Base-by-base conservation (phyloP, 1,140 invertebrate species). In the Cotesia glomerata region DNA sequence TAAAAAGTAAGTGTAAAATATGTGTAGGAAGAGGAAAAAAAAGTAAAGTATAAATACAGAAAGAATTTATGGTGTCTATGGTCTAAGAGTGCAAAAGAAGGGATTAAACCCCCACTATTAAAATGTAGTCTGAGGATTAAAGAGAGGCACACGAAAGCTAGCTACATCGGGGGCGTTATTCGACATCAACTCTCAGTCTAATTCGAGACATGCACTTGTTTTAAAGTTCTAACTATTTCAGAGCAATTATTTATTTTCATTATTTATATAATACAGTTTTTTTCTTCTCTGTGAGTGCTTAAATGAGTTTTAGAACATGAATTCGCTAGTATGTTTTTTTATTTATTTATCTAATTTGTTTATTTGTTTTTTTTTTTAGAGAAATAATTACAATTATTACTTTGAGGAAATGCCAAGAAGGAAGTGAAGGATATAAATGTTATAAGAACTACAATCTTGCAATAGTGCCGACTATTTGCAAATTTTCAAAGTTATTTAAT, bases 81-180 rank as follows among this genome's bases (percentile, higher is more conserved):
- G 54, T 54, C 9, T 69, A 34, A 76, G 75, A 80, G 77, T 78
- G 81, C 80, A 78, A 84, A 86, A 84, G 83, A 85, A 85, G 84
- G 82, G 82, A 85, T 84, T 72, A 74, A 82, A 74, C 82, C 83
- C 84, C 85, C 84, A 85, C 84, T 85, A 85, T 84, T 84, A 81
- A 84, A 85, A 82, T 45, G 39, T 45, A 11, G 70, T 77, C 64
- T 78, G 71, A 69, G 59, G 58, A 71, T 61, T 66, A 58, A 71
- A 67, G 65, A 34, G 71, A 45, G 75, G 79, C 77, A 80, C 78
- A 81, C 82, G 78, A 83, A 85, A 84, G 81, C 82, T 76, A 82
- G 82, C 77, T 79, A 79, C 81, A 81, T 83, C 72, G 84, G 84
- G 84, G 84, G 85, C 84, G 84, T 85, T 76, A 81, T 78, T 77